Conservation (phyloP, 2,113 vertebrate genomes). For the Atractosteus spatula region DNA sequence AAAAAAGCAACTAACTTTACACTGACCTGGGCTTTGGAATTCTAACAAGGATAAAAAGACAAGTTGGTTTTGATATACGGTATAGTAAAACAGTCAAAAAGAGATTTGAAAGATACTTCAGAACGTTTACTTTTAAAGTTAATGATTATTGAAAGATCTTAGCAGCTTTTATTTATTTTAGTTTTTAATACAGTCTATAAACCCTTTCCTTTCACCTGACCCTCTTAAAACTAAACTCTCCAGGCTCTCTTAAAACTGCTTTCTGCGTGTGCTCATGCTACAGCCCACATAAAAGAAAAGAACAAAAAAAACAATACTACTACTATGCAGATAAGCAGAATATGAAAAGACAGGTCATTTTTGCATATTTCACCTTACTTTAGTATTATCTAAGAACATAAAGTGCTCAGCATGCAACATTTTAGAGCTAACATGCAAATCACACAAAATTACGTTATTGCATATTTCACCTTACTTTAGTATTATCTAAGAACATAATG, state of each 20-base stretch:
- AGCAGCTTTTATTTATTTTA: constrained; percentile 18
- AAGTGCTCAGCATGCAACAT: no score
- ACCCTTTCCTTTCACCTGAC: constrained; percentile 26
- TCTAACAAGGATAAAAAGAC: constrained; percentile 8
- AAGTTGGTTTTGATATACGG: not conserved
- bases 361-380: no score
- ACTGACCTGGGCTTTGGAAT: not conserved
- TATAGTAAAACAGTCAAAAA: constrained; percentile 10
- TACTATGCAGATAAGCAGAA: no score
- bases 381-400: no score
- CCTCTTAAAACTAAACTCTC: constrained; percentile 23
- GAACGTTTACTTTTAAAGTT: constrained; percentile 25
- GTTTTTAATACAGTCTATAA: constrained; percentile 11
- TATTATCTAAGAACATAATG: no score
- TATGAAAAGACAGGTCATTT: no score
- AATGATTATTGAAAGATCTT: constrained; percentile 29
- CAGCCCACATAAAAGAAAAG: not conserved
- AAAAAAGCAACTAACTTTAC: not conserved
- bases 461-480: no score
- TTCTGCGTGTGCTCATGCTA: constrained; percentile 12
- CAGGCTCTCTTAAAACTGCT: constrained; percentile 9
- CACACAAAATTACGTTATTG: no score
- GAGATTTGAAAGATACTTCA: constrained; percentile 21
- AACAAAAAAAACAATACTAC: not conserved
- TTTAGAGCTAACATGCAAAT: no score